These are phyloP conservation scores for Falco punctatus DNA, from an alignment of 2,113 vertebrate genomes.

Conservation along the genomic window DNA sequence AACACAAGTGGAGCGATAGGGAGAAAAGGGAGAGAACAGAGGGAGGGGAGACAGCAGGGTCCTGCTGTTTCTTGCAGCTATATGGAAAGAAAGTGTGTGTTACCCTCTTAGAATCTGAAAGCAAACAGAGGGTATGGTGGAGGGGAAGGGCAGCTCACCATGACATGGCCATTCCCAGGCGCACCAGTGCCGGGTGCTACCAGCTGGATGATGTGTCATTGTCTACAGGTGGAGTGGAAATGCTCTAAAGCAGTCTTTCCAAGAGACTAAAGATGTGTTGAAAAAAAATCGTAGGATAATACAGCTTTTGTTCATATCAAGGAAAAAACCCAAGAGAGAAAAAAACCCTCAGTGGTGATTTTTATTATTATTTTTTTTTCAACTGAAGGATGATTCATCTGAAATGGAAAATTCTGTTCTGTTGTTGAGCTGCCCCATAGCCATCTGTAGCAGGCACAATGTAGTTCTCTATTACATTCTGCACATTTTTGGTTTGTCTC, in stretches of 20 bases:
- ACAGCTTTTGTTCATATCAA: not conserved
- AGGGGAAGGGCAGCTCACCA: not conserved
- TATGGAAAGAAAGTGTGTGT: not conserved
- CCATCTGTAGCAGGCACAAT: not conserved
- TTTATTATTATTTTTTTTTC: not conserved
- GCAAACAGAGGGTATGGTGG: no score
- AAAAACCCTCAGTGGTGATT: not conserved
- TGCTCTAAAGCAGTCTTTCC: not conserved
- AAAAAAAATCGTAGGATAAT: not conserved
- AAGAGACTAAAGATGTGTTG: not conserved
- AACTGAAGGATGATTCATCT: not conserved
- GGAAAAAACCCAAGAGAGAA: not conserved
- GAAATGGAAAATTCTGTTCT: not conserved
- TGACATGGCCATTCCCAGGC: accelerated
- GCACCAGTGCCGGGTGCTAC: not conserved
- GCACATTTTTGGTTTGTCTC: not conserved
- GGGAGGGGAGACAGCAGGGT: not conserved
- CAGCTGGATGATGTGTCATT: accelerated
- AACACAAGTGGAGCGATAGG: accelerated
- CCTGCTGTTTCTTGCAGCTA: not conserved
- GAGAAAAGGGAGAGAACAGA: not conserved
- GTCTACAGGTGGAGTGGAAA: not conserved
- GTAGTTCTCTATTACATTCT: not conserved
- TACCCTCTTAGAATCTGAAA: not conserved
- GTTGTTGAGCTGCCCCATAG: not conserved